Evolutionary conservation across 64 coral and sea anemone genomes (phyloP), one percentile per base, ranked within the genome.

Genomic region (Montipora capricornis): DNA sequence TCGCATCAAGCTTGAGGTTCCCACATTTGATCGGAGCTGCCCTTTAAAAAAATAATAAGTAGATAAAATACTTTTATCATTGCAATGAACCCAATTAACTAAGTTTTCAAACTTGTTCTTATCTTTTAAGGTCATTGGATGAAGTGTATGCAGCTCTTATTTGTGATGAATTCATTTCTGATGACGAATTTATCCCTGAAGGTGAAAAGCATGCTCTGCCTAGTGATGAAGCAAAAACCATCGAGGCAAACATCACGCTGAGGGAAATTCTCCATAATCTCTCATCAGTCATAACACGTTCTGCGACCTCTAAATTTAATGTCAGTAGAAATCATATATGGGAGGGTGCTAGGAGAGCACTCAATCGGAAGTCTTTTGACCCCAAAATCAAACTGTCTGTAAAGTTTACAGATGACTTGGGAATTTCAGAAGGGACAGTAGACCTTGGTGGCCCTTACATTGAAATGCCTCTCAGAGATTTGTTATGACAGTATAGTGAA

Each of bases 381-480:
- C 78, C 85, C 49, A 17, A 24, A 80, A 94, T 89, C 60, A 94
- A 77, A 61, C 52, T 94, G 7, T 94, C 86, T 19, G 85, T 94
- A 14, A 89, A 94, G 81, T 94, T 94, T 45, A 94, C 92, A 55
- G 85, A 89, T 87, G 86, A 89, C 66, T 82, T 94, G 80, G 92
- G 92, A 64, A 94, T 74, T 64, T 80, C 86, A 51, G 92, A 94
- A 74, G 92, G 77, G 51, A 87, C 90, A 73, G 80, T 92, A 51
- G 90, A 92, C 79, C 80, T 83, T 92, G 80, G 90, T 24, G 90
- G 90, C 37, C 90, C 78, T 78, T 64, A 69, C 49, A 19, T 19
- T 82, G 52, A 81, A 82, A 59, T 91, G 90, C 49, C 60, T 91
- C 50, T 57, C 74, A 90, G 51, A 17, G 81, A 80, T 47, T 90